These are phyloP conservation scores for Aphidoletes aphidimyza DNA, from an alignment of 2,888 invertebrate species.

Conservation along the genomic window DNA sequence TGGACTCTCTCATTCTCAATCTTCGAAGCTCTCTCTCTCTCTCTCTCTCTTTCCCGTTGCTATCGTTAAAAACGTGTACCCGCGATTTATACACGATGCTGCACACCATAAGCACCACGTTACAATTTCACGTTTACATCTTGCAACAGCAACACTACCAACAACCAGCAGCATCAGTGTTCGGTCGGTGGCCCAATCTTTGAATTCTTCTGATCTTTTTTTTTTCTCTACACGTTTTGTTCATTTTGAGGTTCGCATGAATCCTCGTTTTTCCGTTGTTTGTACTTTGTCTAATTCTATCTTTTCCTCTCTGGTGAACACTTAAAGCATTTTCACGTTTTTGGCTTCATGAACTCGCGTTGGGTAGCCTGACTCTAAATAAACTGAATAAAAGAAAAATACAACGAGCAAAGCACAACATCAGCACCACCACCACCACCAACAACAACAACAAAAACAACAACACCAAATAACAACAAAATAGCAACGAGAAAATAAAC, in stretches of 20 bases:
- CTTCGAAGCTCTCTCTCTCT: not conserved
- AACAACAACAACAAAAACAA: not conserved
- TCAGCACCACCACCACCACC: too few species aligned
- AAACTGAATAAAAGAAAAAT: not conserved
- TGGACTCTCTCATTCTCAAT: not conserved
- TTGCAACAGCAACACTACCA: not conserved
- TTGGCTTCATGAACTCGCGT: conserved; percentile 25
- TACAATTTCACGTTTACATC: conserved; percentile 20
- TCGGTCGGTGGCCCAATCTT: not conserved
- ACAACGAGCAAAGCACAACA: not conserved
- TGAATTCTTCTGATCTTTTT: not conserved
- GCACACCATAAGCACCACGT: conserved; percentile 25
- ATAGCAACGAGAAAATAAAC: conserved; percentile 46
- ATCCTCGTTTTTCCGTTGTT: conserved; percentile 34
- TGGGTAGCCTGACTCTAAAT: not conserved
- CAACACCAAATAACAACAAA: not conserved
- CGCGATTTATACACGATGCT: conserved; percentile 41
- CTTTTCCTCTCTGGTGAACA: conserved; percentile 41
- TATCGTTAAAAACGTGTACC: conserved; percentile 36
- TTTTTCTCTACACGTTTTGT: conserved; percentile 22
- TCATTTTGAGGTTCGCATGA: conserved; percentile 12
- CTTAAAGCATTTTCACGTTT: conserved; percentile 23
- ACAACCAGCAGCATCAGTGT: not conserved
- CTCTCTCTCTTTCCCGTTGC: not conserved
- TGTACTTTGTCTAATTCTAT: conserved; percentile 50